Evolutionary conservation across 2,797 vertebrate species (phyloP).

Genomic region (Notolepis coatsorum): DNA sequence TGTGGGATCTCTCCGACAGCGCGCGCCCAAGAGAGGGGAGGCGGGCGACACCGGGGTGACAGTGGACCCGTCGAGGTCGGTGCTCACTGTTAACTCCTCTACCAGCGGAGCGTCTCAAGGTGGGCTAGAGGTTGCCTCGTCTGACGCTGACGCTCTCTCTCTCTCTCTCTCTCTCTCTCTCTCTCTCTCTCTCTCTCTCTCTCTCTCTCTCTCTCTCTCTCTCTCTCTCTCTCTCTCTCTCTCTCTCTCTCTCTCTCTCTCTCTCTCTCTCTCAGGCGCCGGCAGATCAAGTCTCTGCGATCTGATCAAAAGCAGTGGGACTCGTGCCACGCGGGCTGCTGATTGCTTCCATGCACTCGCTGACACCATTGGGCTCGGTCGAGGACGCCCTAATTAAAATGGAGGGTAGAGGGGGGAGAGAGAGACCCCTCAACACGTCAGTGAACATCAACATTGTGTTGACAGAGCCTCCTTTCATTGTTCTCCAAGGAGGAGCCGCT

Average conservation of each 20-base stretch:
- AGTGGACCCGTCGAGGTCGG: constrained; percentile 39
- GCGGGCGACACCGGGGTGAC: constrained; percentile 15
- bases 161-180: too few relatives aligned
- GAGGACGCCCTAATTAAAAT: constrained; percentile 72
- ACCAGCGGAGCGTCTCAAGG: constrained; percentile 37
- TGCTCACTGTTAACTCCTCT: constrained; percentile 36
- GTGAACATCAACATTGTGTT: too few relatives aligned
- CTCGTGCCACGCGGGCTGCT: constrained; percentile 53
- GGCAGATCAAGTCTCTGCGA: constrained; percentile 57
- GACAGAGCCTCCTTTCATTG: too few relatives aligned
- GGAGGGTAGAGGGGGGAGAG: constrained; percentile 30
- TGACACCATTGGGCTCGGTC: constrained; percentile 59
- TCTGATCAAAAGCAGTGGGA: constrained; percentile 69
- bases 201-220: too few relatives aligned
- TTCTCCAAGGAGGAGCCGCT: too few relatives aligned
- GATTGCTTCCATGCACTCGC: constrained; percentile 63
- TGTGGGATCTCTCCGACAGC: constrained; percentile 22
- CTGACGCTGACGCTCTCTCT: too few relatives aligned
- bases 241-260: too few relatives aligned
- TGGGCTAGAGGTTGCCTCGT: constrained; percentile 50
- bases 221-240: too few relatives aligned
- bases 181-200: too few relatives aligned
- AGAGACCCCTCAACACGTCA: too few relatives aligned
- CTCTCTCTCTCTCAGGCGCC: constrained; percentile 47
- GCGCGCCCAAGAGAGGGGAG: background rate